Evolutionary conservation across 2,113 vertebrate genomes (phyloP).

Genomic region (Phrynocephalus versicolor): DNA sequence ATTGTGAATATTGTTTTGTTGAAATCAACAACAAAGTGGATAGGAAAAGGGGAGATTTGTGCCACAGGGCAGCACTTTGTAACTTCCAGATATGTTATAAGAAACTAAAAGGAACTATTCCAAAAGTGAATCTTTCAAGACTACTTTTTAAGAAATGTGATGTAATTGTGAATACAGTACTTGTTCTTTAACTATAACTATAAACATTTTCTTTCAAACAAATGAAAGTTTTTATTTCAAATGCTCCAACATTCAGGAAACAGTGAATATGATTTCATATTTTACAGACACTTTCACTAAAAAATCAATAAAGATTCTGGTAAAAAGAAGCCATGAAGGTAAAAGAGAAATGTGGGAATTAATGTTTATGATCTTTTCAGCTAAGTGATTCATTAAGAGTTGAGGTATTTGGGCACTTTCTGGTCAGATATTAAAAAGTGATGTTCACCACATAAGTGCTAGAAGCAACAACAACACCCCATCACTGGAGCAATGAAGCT

Average conservation of each 20-base stretch:
- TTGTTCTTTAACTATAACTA: no score
- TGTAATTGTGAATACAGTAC: no score
- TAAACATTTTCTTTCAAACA: no score
- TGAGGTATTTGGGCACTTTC: not conserved
- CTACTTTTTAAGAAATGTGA: no score
- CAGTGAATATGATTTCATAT: not conserved
- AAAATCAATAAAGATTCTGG: not conserved
- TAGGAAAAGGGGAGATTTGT: no score
- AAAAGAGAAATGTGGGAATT: not conserved
- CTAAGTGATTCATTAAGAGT: not conserved
- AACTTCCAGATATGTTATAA: no score
- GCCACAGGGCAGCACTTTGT: no score
- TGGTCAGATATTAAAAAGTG: not conserved
- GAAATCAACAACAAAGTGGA: no score
- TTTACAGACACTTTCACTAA: not conserved
- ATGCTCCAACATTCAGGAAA: not conserved
- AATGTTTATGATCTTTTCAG: not conserved
- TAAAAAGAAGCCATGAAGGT: not conserved
- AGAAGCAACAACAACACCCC: constrained; percentile 2
- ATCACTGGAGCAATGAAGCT: not conserved
- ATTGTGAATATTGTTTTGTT: no score
- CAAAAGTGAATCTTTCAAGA: no score
- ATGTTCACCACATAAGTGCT: not conserved
- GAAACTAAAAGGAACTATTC: no score
- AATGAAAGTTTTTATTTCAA: no score